These are phyloP conservation scores for Drosophila conformis DNA, from an alignment of 2,888 invertebrate species.

Conservation along the genomic window DNA sequence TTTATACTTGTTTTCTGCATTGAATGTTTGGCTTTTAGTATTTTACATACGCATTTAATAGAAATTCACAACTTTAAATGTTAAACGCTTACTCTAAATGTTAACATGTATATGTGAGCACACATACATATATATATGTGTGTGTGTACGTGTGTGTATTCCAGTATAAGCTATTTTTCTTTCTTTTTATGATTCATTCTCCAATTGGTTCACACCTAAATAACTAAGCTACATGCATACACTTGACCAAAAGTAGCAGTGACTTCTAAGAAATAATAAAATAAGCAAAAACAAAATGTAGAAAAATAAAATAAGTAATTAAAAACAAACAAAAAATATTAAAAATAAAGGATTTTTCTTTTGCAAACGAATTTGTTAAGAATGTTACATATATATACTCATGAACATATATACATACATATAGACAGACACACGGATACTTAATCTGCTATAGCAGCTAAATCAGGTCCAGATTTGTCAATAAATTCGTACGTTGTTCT, in stretches of 20 bases:
- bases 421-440: conserved; percentile 23
- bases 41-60: not conserved
- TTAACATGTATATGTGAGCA: conserved; percentile 1
- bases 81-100: not conserved
- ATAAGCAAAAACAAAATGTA: not conserved
- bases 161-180: not conserved
- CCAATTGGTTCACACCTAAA: not conserved
- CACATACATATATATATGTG: no score
- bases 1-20: conserved; percentile 2
- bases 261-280: not conserved
- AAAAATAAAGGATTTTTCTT: not conserved
- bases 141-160: not conserved
- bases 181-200: not conserved
- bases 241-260: not conserved
- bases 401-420: conserved; percentile 35
- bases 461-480: conserved; percentile 69
- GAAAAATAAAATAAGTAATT: not conserved
- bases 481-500: conserved; percentile 74
- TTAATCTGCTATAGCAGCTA: conserved; percentile 48
- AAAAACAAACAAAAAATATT: not conserved
- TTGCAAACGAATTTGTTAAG: not conserved
- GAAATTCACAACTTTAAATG: conserved; percentile 2
- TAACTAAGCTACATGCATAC: not conserved
- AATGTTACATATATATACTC: not conserved
- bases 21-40: conserved; percentile 22